These are phyloP conservation scores for Choreutis nemorana DNA, from an alignment of 2,888 invertebrate genomes.

Conservation along the genomic window DNA sequence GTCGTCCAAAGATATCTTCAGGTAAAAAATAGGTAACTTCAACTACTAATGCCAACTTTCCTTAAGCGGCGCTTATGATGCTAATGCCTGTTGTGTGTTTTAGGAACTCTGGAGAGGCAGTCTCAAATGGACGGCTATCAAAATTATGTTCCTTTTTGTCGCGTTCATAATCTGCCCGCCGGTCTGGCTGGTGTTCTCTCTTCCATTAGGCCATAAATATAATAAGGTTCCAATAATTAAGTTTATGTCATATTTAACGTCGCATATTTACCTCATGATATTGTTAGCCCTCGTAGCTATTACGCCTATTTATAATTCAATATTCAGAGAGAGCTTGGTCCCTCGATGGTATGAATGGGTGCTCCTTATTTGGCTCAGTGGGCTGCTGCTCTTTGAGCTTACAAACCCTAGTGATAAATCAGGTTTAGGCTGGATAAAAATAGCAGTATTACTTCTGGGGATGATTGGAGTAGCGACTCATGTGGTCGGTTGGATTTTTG, in stretches of 20 bases:
- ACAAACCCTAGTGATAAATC: constrained; percentile 98
- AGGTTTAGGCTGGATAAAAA: constrained; percentile 93
- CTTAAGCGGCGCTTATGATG: neutral
- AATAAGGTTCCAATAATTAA: constrained; percentile 99
- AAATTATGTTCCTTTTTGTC: constrained; percentile 91
- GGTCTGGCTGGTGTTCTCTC: constrained; percentile 94
- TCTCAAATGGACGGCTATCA: constrained; percentile 95
- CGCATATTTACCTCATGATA: constrained; percentile 96
- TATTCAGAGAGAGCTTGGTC: constrained; percentile 78
- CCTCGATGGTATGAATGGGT: constrained; percentile 98
- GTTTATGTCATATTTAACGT: constrained; percentile 99
- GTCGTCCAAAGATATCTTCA: constrained; percentile 96
- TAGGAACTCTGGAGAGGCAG: constrained; percentile 98
- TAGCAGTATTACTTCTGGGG: constrained; percentile 85
- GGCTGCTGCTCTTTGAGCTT: constrained; percentile 92
- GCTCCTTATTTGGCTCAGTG: constrained; percentile 93
- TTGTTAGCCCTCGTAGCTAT: constrained; percentile 90
- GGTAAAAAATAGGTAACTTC: constrained; percentile 74
- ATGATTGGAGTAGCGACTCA: constrained; percentile 92
- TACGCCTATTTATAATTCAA: constrained; percentile 82
- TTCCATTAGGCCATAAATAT: constrained; percentile 94
- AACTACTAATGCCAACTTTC: constrained; percentile 14
- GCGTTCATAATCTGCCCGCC: constrained; percentile 94
- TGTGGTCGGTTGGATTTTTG: constrained; percentile 78
- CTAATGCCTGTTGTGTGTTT: constrained; percentile 21